phyloP scores from a whole-genome alignment of 2,797 vertebrate species.

The Mionectes olivaceus region DNA sequence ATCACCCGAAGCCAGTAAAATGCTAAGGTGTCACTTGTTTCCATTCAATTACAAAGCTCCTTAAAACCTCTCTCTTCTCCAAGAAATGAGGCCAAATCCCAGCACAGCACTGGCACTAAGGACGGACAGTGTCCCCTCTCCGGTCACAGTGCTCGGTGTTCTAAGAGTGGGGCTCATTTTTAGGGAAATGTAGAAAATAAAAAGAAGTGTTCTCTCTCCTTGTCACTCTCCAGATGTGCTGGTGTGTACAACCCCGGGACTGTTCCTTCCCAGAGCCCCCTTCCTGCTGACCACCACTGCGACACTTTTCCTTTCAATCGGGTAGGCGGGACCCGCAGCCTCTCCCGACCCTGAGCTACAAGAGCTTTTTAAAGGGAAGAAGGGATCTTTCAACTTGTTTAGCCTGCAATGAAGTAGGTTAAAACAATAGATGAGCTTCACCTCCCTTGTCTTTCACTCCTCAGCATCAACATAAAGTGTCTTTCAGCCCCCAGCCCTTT shows the following conservation, averaged over 20 bases:
- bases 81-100: not conserved
- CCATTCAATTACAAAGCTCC: not conserved
- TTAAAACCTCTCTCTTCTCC: not conserved
- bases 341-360: conserved; percentile 40
- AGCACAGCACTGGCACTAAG: not conserved
- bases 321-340: conserved; percentile 46
- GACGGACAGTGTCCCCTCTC: not conserved
- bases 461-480: conserved; percentile 63
- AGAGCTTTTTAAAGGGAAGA: conserved; percentile 44
- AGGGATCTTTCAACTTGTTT: conserved; percentile 71
- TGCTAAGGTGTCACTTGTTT: not conserved
- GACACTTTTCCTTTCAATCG: conserved; percentile 49
- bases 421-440: conserved; percentile 74
- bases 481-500: conserved; percentile 70
- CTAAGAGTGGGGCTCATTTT: not conserved
- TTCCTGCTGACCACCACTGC: conserved; percentile 44
- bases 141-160: fast-evolving
- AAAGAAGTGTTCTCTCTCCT: not conserved
- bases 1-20: not conserved
- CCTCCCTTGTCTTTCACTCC: conserved; percentile 69
- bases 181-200: fast-evolving
- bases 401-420: conserved; percentile 68
- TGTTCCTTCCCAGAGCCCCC: not conserved
- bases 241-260: not conserved
- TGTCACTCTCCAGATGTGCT: not conserved